phyloP scores from a whole-genome alignment of 2,113 vertebrate genomes.

The Amphiprion ocellaris region DNA sequence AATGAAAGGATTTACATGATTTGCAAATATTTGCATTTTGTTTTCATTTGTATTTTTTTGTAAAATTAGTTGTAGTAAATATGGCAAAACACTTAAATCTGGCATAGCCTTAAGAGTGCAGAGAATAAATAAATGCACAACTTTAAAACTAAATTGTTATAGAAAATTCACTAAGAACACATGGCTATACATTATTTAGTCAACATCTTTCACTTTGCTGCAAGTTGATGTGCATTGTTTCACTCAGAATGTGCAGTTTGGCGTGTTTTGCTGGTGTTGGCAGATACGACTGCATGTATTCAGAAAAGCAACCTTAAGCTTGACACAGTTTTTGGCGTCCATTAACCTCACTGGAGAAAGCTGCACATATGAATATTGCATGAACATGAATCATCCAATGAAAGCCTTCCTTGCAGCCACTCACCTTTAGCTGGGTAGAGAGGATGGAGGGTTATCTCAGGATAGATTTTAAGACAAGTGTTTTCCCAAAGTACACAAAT shows the following conservation, averaged over 20 bases:
- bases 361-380: slow-evolving; percentile 66
- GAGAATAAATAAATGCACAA: no score
- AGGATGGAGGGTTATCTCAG: slow-evolving; percentile 20
- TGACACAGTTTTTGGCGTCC: slow-evolving; percentile 26
- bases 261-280: not conserved
- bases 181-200: not conserved
- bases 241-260: not conserved
- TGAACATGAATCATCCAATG: slow-evolving; percentile 42
- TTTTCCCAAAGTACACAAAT: not conserved
- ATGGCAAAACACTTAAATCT: no score
- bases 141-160: no score
- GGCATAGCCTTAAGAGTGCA: no score
- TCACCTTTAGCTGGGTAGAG: slow-evolving; percentile 7
- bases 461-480: not conserved
- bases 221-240: not conserved
- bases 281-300: not conserved
- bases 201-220: not conserved
- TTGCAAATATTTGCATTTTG: no score
- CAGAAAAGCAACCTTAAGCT: slow-evolving; percentile 8
- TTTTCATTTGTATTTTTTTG: no score
- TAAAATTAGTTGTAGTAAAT: no score
- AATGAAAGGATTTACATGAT: no score
- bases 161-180: not conserved
- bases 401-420: slow-evolving; percentile 19
- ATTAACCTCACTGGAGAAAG: slow-evolving; percentile 38